phyloP scores from a whole-genome alignment of 2,113 vertebrate genomes.

The Baryphthengus martii region DNA sequence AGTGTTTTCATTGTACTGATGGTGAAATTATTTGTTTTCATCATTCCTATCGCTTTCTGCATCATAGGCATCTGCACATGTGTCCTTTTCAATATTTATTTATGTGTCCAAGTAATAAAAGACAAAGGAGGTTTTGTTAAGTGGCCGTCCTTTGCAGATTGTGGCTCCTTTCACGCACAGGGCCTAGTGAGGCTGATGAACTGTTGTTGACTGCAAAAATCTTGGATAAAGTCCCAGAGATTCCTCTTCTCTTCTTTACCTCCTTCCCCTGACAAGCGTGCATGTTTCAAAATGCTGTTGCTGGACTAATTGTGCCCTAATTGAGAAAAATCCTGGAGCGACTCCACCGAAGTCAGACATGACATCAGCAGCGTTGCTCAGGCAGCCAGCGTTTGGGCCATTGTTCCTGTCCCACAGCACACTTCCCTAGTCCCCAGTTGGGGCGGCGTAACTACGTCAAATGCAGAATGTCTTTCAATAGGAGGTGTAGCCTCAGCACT shows the following conservation, averaged over 20 bases:
- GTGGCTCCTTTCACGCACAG: neutral
- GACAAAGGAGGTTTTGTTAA: neutral
- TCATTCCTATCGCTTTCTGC: neutral
- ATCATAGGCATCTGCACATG: fast-evolving
- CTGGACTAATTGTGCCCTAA: neutral
- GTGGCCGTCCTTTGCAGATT: neutral
- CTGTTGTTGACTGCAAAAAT: neutral
- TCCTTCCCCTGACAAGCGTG: neutral
- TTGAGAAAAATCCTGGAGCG: neutral
- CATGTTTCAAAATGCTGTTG: neutral
- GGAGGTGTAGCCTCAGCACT: neutral
- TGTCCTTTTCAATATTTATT: neutral
- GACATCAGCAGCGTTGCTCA: neutral
- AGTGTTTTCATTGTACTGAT: neutral
- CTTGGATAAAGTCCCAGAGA: neutral
- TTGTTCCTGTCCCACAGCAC: neutral
- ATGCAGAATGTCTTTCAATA: neutral
- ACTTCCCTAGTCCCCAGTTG: fast-evolving
- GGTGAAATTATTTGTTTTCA: neutral
- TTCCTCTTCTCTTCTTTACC: neutral
- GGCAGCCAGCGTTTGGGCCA: neutral
- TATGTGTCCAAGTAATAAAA: neutral
- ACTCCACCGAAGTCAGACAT: neutral
- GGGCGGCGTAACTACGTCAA: neutral
- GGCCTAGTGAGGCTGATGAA: neutral